A percentile compares a stretch with the other conserved stretches of the same genome.
These are phyloP conservation scores for Isotomurus palustris DNA, from an alignment of 2,888 invertebrate species.

Conservation along the genomic window DNA sequence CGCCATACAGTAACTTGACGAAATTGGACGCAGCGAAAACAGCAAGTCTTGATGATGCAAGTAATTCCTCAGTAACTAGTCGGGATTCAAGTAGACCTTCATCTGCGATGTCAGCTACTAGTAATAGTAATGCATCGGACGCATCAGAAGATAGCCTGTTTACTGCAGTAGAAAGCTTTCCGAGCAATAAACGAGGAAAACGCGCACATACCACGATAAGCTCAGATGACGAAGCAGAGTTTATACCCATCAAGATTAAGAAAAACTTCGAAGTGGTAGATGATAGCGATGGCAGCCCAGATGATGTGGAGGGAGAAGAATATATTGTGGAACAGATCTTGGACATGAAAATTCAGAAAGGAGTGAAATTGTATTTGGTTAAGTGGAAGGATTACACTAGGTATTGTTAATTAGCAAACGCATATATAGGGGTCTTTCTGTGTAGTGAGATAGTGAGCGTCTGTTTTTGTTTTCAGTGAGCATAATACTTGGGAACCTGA, in stretches of 20 bases:
- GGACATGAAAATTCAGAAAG: slow-evolving; percentile 9
- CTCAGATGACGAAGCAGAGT: not conserved
- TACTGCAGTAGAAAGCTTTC: not conserved
- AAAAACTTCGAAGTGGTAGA: not conserved
- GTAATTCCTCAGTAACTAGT: no score
- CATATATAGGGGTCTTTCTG: no score
- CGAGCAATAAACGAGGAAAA: not conserved
- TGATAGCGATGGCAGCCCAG: not conserved
- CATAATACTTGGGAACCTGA: slow-evolving; percentile 32
- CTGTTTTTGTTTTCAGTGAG: slow-evolving; percentile 6
- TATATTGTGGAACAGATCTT: slow-evolving; percentile 18
- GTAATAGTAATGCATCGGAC: no score
- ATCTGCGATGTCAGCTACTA: no score
- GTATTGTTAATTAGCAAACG: no score
- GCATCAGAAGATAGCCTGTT: no score
- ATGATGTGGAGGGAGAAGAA: not conserved
- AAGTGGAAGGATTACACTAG: slow-evolving; percentile 25
- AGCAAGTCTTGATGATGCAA: no score
- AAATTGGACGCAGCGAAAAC: no score
- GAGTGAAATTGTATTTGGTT: slow-evolving; percentile 11
- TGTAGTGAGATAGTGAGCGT: not conserved
- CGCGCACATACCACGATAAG: not conserved
- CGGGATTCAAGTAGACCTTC: no score
- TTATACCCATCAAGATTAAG: not conserved
- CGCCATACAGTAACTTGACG: no score